Conservation (phyloP, 2,888 invertebrate species). For the Prionchulus punctatus region DNA sequence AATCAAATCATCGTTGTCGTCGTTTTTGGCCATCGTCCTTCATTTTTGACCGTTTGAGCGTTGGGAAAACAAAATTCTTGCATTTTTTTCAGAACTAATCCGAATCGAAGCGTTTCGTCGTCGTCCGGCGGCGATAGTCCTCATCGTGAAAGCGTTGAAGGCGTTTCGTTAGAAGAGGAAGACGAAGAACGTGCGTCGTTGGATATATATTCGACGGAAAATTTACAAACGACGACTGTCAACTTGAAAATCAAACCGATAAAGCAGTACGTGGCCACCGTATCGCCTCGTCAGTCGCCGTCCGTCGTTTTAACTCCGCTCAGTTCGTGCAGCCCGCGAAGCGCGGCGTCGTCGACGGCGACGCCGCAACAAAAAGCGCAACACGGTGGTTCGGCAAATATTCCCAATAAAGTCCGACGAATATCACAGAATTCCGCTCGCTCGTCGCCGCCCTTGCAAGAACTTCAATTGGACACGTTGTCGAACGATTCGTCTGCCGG, state of each 20-base stretch:
- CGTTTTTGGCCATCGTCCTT: too few species aligned
- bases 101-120: not conserved
- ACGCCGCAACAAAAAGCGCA: not conserved
- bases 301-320: too few species aligned
- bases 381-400: too few species aligned
- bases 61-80: too few species aligned
- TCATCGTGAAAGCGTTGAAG: not conserved
- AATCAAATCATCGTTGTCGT: too few species aligned
- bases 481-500: not conserved
- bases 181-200: not conserved
- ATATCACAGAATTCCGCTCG: not conserved
- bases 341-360: not conserved
- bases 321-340: not conserved
- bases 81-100: too few species aligned
- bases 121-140: not conserved
- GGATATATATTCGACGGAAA: too few species aligned
- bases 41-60: too few species aligned
- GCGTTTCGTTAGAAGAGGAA: not conserved
- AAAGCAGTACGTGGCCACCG: too few species aligned
- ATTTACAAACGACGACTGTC: too few species aligned
- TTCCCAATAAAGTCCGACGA: not conserved
- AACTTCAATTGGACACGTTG: not conserved
- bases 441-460: not conserved
- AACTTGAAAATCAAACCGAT: too few species aligned
- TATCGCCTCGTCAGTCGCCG: not conserved